Evolutionary conservation across 92 coral and sea anemone genomes (phyloP), one percentile per base, ranked within the genome.

Genomic region (Umimayanthus kanabou): DNA sequence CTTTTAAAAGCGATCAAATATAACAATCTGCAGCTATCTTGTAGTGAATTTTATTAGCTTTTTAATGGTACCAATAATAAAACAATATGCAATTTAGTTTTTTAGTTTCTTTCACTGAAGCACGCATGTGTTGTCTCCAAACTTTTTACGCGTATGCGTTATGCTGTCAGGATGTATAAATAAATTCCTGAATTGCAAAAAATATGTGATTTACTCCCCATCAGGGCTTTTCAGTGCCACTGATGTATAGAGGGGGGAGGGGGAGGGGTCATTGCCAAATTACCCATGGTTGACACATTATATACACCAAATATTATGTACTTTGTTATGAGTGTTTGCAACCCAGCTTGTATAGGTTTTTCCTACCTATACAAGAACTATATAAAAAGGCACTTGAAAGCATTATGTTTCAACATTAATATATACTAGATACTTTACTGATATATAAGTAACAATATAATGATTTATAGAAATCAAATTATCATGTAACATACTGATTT

Each of bases 271-370:
- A 66, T 66, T 22, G 29, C 72, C 72, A 66, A 66, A 66, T 66
- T 66, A 66, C 72, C 72, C 72, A 66, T 66, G 72, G 72, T 66
- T 66, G 72, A 66, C 23, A 66, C 72, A 66, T 66, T 22, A 66
- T 66, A 22, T 20, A 66, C 72, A 66, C 72, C 25, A 66, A 66
- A 66, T 66, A 66, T 66, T 22, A 66, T 66, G 72, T 66, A 66
- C 72, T 66, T 66, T 66, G 4, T 66, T 66, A 66, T 66, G 72
- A 66, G 22, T 66, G 29, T 66, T 66, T 66, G 72, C 72, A 66
- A 66, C 72, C 72, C 72, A 66, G 72, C 72, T 29, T 9, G 4
- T 66, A 29, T 22, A 7, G 72, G 72, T 66, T 15, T 25, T 66
- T 66, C 72, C 72, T 66, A 66, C 72, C 29, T 66, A 64, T 66